Evolutionary conservation across 2,888 invertebrate species (phyloP).

Genomic region (Tinea trinotella): DNA sequence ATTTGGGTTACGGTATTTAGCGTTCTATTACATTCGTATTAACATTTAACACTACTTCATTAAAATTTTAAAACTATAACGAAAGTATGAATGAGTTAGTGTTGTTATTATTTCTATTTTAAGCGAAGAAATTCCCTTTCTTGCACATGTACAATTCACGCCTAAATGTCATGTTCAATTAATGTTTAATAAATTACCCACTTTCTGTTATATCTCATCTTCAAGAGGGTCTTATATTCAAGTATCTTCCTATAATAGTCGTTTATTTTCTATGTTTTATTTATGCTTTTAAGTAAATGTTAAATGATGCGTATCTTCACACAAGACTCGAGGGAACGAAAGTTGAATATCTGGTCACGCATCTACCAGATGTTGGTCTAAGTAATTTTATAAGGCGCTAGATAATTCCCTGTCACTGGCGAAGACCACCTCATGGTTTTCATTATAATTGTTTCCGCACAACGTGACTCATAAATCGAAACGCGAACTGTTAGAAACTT

Average conservation of each 20-base stretch:
- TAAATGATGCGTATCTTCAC: conserved; percentile 13
- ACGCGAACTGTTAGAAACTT: conserved; percentile 26
- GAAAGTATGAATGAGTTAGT: not conserved
- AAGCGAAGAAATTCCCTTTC: not conserved
- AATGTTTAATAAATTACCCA: no score
- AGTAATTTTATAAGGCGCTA: conserved; percentile 38
- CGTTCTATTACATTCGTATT: not conserved
- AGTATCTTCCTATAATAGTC: not conserved
- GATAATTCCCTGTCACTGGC: conserved; percentile 44
- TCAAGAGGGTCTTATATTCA: not conserved
- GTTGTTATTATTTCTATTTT: not conserved
- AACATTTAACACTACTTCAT: not conserved
- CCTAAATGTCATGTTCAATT: no score
- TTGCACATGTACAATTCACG: not conserved
- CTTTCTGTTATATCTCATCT: no score
- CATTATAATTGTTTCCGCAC: conserved; percentile 44
- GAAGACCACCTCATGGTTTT: conserved; percentile 28
- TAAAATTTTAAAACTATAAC: not conserved
- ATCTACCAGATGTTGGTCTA: conserved; percentile 33
- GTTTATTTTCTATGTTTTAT: not conserved
- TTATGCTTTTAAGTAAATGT: not conserved
- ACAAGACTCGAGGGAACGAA: conserved; percentile 37
- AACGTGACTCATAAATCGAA: conserved; percentile 42
- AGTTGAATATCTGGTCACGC: conserved; percentile 36
- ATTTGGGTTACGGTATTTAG: conserved; percentile 4